Evolutionary conservation across 2,797 vertebrate genomes (phyloP), one percentile per base, ranked within the genome.

Genomic region (Sardinella longiceps): DNA sequence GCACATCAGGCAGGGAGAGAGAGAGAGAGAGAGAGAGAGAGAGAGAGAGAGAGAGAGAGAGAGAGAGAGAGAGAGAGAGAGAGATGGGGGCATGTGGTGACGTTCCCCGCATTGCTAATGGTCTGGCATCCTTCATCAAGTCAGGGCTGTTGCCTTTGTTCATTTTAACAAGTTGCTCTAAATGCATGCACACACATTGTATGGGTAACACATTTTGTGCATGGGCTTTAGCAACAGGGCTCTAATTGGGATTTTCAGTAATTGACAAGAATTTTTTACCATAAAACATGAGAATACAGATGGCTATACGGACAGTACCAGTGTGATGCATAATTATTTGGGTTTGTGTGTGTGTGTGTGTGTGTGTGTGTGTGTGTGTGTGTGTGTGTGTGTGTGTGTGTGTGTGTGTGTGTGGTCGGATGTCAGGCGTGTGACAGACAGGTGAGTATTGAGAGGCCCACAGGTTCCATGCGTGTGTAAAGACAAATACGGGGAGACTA

Each of bases 211-310:
- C 37, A 18, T 43, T 87, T 88, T 45, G 60, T 28, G 80, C 83
- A 25, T 53, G 80, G 51, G 82, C 74, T 77, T 84, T 80, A 63
- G 70, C 82, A 84, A 86, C 87, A 84, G 89, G 85, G 90, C 86
- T 84, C 86, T 77, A 77, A 77, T 77, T 77, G 70, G 37, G 11
- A 43, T n/a, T 77, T 77, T 77, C 70, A 77, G 39, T 77, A 77
- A 43, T 39, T 43, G 70, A 18, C 37, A 43, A 18, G 70, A 77
- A 77, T 15, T 70, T 33, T 77, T 77, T 77, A 43, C 70, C 37
- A 43, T 39, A 77, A 77, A 20, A 77, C 15, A 43, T 77, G 33
- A 60, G 56, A n/a, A 20, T 15, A 9, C 20, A 9, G n/a, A n/a
- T n/a, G n/a, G n/a, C n/a, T n/a, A n/a, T n/a, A 39, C 5, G 7